Percentiles rank a stretch among this genome's conserved stretches.
phyloP scores from a whole-genome alignment of 2,113 vertebrate species.

The Etheostoma cragini region DNA sequence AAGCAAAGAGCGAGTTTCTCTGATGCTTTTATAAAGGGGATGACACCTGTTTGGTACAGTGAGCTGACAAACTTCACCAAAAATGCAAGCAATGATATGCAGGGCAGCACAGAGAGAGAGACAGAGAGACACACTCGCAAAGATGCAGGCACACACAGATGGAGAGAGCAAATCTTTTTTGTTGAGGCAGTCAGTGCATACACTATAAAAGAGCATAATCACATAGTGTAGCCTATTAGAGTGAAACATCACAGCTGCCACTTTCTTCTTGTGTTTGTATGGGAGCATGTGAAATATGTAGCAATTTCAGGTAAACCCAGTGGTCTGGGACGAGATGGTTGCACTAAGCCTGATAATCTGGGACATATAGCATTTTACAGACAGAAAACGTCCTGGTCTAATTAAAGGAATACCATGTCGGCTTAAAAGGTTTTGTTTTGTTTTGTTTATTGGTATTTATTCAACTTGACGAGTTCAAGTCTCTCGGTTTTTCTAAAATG shows the following conservation, averaged over 20 bases:
- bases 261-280: background rate
- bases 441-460: background rate
- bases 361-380: conserved; percentile 2
- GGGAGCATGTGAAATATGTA: conserved; percentile 11
- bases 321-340: background rate
- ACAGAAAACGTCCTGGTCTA: background rate
- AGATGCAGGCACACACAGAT: conserved; percentile 23
- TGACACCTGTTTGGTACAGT: conserved; percentile 45
- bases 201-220: conserved; percentile 31
- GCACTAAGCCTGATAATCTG: conserved; percentile 21
- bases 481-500: background rate
- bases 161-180: conserved; percentile 24
- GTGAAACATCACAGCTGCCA: conserved; percentile 55
- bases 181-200: conserved; percentile 1
- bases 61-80: conserved; percentile 15
- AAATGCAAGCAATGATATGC: background rate
- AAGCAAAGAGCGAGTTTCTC: conserved; percentile 17
- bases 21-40: conserved; percentile 47
- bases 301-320: conserved; percentile 30
- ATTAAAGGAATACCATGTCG: conserved; percentile 4
- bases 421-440: background rate
- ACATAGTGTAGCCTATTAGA: conserved; percentile 32
- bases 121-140: conserved; percentile 6
- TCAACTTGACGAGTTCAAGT: background rate
- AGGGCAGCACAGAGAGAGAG: background rate